Conservation (phyloP, 2,797 vertebrate species). For the Microcaecilia unicolor region DNA sequence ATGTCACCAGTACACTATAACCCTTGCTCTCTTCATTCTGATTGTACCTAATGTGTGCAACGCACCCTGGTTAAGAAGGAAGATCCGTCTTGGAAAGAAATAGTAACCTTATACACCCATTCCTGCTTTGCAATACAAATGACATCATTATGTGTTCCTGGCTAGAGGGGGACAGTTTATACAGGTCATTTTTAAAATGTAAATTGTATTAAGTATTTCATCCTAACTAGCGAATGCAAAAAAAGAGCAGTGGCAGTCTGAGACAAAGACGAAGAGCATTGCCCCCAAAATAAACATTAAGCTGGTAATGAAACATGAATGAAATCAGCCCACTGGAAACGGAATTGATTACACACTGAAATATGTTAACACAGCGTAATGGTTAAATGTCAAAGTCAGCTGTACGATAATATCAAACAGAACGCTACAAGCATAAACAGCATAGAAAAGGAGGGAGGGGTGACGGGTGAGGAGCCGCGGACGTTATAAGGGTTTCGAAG, state of each 20-base stretch:
- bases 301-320: conserved; percentile 47
- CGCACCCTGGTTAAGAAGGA: no score
- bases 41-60: conserved; percentile 35
- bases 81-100: conserved; percentile 51
- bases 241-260: conserved; percentile 44
- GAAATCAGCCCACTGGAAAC: conserved; percentile 39
- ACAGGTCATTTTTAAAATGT: conserved; percentile 65
- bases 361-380: conserved; percentile 55
- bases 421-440: no score
- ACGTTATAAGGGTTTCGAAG: no score
- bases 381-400: conserved; percentile 43
- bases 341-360: conserved; percentile 60
- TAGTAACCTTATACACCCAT: conserved; percentile 42
- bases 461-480: no score
- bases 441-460: no score
- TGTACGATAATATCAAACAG: conserved; percentile 48
- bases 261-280: conserved; percentile 50
- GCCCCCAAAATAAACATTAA: conserved; percentile 44
- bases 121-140: conserved; percentile 66
- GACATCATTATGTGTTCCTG: conserved; percentile 59
- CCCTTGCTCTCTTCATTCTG: no score
- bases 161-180: conserved; percentile 54
- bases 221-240: conserved; percentile 54
- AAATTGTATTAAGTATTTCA: conserved; percentile 68
- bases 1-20: no score